Percentiles rank a stretch among this genome's conserved stretches.
These are phyloP conservation scores for Tribolium castaneum DNA, from an alignment of 1,140 invertebrate genomes.

Conservation along the genomic window DNA sequence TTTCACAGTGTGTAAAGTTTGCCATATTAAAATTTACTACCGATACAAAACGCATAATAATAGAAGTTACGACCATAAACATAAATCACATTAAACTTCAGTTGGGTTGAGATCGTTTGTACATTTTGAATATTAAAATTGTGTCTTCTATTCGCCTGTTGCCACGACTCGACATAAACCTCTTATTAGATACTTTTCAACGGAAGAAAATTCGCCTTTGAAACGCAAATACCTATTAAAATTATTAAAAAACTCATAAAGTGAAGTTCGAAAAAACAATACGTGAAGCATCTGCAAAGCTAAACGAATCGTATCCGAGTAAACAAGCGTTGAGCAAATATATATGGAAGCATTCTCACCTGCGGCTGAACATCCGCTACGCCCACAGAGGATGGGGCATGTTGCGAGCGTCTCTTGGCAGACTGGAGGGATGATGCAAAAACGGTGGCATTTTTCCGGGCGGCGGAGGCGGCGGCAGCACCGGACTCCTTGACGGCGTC, in stretches of 20 bases:
- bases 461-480: conserved; percentile 72
- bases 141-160: background rate
- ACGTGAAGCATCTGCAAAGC: conserved; percentile 17
- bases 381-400: conserved; percentile 69
- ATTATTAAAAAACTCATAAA: conserved; percentile 5
- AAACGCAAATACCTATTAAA: conserved; percentile 10
- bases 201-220: background rate
- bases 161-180: background rate
- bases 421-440: conserved; percentile 62
- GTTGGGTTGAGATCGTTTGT: background rate
- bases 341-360: conserved; percentile 54
- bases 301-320: conserved; percentile 22
- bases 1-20: background rate
- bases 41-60: background rate
- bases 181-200: conserved; percentile 15
- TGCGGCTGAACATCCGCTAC: conserved; percentile 64
- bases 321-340: conserved; percentile 23
- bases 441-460: conserved; percentile 65
- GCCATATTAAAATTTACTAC: background rate
- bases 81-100: background rate
- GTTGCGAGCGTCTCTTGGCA: conserved; percentile 60
- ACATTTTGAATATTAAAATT: conserved; percentile 2
- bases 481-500: conserved; percentile 70
- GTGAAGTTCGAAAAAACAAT: background rate
- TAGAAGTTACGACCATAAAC: background rate